Percentiles rank a stretch among this genome's conserved stretches.
These are phyloP conservation scores for Limosa lapponica DNA, from an alignment of 2,797 vertebrate species.

Conservation along the genomic window DNA sequence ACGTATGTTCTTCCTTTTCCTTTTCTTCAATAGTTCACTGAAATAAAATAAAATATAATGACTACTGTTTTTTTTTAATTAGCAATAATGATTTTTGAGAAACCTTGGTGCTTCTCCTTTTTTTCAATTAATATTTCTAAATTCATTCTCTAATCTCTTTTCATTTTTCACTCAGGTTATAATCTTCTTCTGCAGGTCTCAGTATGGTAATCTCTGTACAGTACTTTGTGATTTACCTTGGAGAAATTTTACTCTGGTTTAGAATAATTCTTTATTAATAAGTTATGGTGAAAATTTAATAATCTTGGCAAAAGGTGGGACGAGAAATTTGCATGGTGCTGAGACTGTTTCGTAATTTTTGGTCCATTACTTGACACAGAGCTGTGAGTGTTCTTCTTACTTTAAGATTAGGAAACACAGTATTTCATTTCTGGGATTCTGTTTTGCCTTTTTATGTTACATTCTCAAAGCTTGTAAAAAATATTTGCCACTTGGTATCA, in stretches of 20 bases:
- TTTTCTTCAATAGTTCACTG: neutral
- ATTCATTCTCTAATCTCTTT: neutral
- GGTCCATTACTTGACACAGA: neutral
- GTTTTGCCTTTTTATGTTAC: neutral
- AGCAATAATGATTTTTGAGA: neutral
- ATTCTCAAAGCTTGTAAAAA: neutral
- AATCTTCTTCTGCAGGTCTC: neutral
- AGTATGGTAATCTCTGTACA: neutral
- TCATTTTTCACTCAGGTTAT: neutral
- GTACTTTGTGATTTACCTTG: neutral
- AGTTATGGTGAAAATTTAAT: neutral
- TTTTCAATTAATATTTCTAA: neutral
- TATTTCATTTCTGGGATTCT: neutral
- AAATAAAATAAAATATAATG: neutral
- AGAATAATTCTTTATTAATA: neutral
- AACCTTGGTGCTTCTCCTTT: neutral
- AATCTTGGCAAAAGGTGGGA: neutral
- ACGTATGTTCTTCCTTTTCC: neutral
- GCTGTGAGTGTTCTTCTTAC: neutral
- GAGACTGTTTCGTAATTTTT: neutral
- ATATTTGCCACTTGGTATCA: accelerated
- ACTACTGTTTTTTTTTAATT: accelerated
- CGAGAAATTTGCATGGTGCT: neutral
- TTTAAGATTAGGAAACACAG: neutral
- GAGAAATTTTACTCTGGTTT: neutral